A percentile compares a stretch with the other conserved stretches of the same genome.
Evolutionary conservation across 35 echinoderm and acorn worm species (phyloP).

Genomic region (Patiria miniata): DNA sequence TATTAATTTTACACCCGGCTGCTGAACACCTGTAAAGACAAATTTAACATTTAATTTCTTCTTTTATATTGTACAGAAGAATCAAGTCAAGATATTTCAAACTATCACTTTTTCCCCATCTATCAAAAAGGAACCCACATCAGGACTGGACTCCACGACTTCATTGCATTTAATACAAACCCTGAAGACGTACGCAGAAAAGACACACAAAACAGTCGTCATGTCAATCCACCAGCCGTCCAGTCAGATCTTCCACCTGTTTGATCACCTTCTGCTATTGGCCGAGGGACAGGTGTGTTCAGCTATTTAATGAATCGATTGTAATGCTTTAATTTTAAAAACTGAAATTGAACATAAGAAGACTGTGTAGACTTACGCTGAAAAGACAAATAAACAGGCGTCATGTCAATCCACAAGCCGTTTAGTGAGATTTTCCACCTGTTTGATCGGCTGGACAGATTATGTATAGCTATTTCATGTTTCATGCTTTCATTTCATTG

Average conservation of each 20-base stretch:
- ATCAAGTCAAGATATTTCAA: no score
- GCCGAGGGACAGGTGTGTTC: slow-evolving; percentile 71
- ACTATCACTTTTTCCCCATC: no score
- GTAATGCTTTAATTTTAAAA: no score
- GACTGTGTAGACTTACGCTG: not conserved
- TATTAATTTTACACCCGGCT: no score
- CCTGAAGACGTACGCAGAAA: slow-evolving; percentile 71
- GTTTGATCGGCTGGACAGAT: no score
- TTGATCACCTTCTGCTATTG: slow-evolving; percentile 70
- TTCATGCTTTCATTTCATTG: not conserved
- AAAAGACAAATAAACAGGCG: not conserved
- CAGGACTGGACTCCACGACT: slow-evolving; percentile 77
- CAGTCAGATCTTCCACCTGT: slow-evolving; percentile 67
- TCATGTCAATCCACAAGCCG: no score
- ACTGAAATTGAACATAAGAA: not conserved
- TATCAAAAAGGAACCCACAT: slow-evolving; percentile 72
- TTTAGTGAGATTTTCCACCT: no score
- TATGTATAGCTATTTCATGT: no score
- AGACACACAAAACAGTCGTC: slow-evolving; percentile 58
- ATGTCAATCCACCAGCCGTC: slow-evolving; percentile 85
- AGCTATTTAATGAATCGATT: not conserved
- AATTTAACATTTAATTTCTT: no score
- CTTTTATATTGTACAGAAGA: no score
- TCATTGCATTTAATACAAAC: slow-evolving; percentile 55
- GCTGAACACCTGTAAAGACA: no score